These are phyloP conservation scores for Gymnocephalus cernua DNA, from an alignment of 2,113 vertebrate species.

Conservation along the genomic window DNA sequence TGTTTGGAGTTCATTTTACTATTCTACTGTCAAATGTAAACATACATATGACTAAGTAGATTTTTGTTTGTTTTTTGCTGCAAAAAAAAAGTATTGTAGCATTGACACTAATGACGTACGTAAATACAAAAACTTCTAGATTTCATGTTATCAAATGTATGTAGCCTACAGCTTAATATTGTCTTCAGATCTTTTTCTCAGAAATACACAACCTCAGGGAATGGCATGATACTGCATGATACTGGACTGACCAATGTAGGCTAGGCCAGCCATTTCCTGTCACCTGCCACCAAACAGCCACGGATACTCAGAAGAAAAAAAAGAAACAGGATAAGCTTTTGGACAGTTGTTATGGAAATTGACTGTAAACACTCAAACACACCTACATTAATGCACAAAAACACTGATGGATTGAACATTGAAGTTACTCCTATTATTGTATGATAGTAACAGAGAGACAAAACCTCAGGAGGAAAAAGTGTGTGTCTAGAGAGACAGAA, in stretches of 20 bases:
- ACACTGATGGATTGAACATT: too few relatives aligned
- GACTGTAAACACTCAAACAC: too few relatives aligned
- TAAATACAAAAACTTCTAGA: background rate
- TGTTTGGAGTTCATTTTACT: background rate
- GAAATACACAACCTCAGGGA: conserved; percentile 20
- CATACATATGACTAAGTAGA: background rate
- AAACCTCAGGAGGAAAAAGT: too few relatives aligned
- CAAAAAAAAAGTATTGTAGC: background rate
- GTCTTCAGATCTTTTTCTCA: conserved; percentile 2
- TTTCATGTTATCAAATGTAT: background rate
- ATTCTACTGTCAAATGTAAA: background rate
- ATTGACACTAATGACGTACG: background rate
- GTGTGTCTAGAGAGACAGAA: too few relatives aligned
- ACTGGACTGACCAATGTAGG: background rate
- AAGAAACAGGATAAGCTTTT: conserved; percentile 11
- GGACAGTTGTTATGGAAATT: background rate
- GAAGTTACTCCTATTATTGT: too few relatives aligned
- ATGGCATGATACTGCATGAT: background rate
- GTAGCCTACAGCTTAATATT: background rate
- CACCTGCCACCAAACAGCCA: conserved; percentile 25
- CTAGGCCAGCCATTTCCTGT: background rate
- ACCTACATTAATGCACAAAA: too few relatives aligned
- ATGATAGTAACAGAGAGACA: too few relatives aligned
- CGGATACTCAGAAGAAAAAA: conserved; percentile 5
- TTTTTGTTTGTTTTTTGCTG: background rate